Evolutionary conservation across 2,888 invertebrate genomes (phyloP), one percentile per base, ranked within the genome.

Genomic region (Rhamphomyia laevipes): DNA sequence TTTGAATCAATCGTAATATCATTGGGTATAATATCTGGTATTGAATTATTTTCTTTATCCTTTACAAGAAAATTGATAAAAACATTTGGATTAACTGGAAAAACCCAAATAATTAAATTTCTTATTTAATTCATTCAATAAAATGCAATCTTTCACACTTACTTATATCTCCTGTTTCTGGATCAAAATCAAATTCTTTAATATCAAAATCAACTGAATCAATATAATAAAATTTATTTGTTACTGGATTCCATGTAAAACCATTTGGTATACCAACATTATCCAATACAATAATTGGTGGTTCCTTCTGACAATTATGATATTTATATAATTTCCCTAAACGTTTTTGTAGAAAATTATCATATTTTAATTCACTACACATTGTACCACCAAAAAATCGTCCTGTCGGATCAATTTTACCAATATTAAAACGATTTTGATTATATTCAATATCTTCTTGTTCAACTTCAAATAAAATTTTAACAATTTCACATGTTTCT

Each of bases 1-100:
- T 86, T 80, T 0, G 76, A 74, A 68, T 89, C 89, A 48, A 86
- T 84, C 52, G 85, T 82, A 84, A 89, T 84, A 16, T 85, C 85
- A 67, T 86, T 85, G 45, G 80, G 80, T 56, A 80, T 72, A n/a
- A 77, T 55, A 51, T 62, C 61, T 6, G 57, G 56, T 11, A 44
- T 35, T 41, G 21, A 21, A 21, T 21, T 21, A 21, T 21, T 30
- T 5, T 18, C 16, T 74, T 54, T 0, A n/a, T 66, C 70, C 60
- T 73, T 67, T 11, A 33, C 35, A n/a, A 67, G 66, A 58, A 80
- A 75, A 58, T 77, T 73, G 62, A 80, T 83, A 40, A 81, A 68
- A 2, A 73, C 66, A 52, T 73, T 73, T 4, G 65, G 66, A 30
- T 78, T 75, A 61, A 80, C 82, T 21, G 66, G 37, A 43, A 40